Evolutionary conservation across 2,113 vertebrate species (phyloP).

Genomic region (zebrafish (Danio rerio)): DNA sequence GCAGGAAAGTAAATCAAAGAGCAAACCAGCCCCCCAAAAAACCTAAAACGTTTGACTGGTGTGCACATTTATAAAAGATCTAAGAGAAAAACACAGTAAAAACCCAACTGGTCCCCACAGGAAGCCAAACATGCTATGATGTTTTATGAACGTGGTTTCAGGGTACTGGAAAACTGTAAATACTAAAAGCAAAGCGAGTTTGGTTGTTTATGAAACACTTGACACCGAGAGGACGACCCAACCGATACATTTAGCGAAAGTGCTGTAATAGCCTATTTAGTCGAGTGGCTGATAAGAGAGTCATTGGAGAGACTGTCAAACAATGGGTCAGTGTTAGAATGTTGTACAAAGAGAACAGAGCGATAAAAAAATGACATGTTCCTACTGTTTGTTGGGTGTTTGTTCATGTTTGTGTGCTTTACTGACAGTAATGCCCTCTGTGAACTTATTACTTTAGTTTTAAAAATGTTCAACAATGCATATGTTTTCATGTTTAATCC

Average conservation of each 20-base stretch:
- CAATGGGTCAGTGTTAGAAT: neutral
- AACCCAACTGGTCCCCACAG: neutral
- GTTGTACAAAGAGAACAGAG: neutral
- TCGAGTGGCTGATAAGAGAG: slow-evolving; percentile 29
- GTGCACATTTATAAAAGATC: slow-evolving; percentile 15
- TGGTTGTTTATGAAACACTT: slow-evolving; percentile 37
- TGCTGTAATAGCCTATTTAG: slow-evolving; percentile 48
- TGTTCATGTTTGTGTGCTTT: too few species aligned
- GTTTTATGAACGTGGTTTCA: slow-evolving; percentile 18
- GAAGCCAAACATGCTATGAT: slow-evolving; percentile 25
- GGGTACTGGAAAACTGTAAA: neutral
- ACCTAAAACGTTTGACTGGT: too few species aligned
- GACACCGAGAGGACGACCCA: slow-evolving; percentile 20
- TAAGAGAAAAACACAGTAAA: slow-evolving; percentile 3
- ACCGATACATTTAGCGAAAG: slow-evolving; percentile 41
- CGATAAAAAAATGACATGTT: too few species aligned
- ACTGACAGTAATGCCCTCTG: too few species aligned
- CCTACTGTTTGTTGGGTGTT: too few species aligned
- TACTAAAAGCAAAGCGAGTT: slow-evolving; percentile 28
- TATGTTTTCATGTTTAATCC: too few species aligned
- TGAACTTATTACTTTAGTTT: too few species aligned
- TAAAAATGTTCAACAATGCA: too few species aligned
- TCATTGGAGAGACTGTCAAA: slow-evolving; percentile 25
- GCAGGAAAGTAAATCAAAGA: too few species aligned
- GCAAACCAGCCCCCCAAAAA: too few species aligned